Percentiles rank a stretch among this genome's conserved stretches.
Conservation (phyloP, 2,113 vertebrate genomes). For the Myrmophylax atrothorax region DNA sequence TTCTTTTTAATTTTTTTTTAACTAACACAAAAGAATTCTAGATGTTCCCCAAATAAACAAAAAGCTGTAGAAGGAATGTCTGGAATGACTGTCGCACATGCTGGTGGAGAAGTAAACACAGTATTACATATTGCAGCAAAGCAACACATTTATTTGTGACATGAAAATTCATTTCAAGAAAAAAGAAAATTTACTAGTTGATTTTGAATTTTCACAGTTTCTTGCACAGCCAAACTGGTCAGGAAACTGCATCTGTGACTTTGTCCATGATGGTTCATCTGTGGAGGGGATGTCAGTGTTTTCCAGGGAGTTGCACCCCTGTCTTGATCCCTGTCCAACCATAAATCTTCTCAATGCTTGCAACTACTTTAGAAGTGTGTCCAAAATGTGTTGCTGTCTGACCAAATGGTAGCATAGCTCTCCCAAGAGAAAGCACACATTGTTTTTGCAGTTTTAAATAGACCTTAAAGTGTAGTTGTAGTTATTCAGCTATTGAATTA, state of each 20-base stretch:
- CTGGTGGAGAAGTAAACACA: background rate
- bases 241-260: background rate
- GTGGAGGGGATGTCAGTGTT: conserved; percentile 7
- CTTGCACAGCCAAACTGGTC: background rate
- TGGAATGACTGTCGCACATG: conserved; percentile 40
- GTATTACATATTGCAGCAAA: background rate
- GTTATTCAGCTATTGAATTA: conserved; percentile 8
- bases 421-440: conserved; percentile 8
- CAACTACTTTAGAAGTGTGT: background rate
- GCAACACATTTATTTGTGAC: background rate
- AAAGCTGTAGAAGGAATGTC: conserved; percentile 18
- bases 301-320: conserved; percentile 1
- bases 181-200: background rate
- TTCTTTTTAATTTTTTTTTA: background rate
- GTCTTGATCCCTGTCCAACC: background rate
- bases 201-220: background rate
- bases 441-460: conserved; percentile 30
- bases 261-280: background rate
- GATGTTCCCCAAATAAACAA: conserved; percentile 1
- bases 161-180: background rate
- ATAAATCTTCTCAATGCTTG: conserved; percentile 1
- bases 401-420: conserved; percentile 39
- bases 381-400: conserved; percentile 34
- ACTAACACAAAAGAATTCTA: background rate
- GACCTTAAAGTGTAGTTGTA: background rate